Percentiles rank a stretch among this genome's conserved stretches.
Conservation (phyloP, 2,888 invertebrate genomes). For the Meandrusa payeni region DNA sequence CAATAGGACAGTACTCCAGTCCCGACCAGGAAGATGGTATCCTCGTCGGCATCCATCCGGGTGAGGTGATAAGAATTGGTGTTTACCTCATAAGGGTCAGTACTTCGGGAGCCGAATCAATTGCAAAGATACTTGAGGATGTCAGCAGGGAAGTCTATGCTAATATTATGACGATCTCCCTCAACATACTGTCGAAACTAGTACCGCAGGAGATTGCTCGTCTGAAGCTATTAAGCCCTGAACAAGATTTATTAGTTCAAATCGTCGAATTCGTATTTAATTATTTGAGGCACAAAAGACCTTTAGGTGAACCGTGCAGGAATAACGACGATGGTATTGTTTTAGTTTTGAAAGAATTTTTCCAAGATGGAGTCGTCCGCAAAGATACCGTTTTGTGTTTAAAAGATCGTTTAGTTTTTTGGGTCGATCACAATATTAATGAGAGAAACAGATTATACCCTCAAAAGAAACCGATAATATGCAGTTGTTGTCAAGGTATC, state of each 20-base stretch:
- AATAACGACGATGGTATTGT: conserved; percentile 59
- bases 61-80: conserved; percentile 64
- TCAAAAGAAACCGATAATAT: conserved; percentile 51
- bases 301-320: conserved; percentile 52
- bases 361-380: conserved; percentile 63
- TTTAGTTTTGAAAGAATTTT: conserved; percentile 62
- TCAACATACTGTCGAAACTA: conserved; percentile 57
- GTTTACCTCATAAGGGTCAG: conserved; percentile 55
- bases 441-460: conserved; percentile 44
- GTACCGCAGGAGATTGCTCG: conserved; percentile 60
- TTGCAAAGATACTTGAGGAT: conserved; percentile 55
- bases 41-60: conserved; percentile 60
- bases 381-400: conserved; percentile 56
- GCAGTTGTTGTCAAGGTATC: conserved; percentile 54
- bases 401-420: conserved; percentile 50
- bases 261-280: conserved; percentile 67
- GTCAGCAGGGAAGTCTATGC: conserved; percentile 61
- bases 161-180: conserved; percentile 61
- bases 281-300: conserved; percentile 61
- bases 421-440: conserved; percentile 51
- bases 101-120: conserved; percentile 57
- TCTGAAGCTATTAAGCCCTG: conserved; percentile 57
- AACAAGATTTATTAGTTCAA: conserved; percentile 65
- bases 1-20: conserved; percentile 40
- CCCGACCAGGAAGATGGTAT: conserved; percentile 38